These are phyloP conservation scores for Eunapius fragilis DNA, from an alignment of 37 sponge, comb jelly and placozoan species.

Conservation along the genomic window DNA sequence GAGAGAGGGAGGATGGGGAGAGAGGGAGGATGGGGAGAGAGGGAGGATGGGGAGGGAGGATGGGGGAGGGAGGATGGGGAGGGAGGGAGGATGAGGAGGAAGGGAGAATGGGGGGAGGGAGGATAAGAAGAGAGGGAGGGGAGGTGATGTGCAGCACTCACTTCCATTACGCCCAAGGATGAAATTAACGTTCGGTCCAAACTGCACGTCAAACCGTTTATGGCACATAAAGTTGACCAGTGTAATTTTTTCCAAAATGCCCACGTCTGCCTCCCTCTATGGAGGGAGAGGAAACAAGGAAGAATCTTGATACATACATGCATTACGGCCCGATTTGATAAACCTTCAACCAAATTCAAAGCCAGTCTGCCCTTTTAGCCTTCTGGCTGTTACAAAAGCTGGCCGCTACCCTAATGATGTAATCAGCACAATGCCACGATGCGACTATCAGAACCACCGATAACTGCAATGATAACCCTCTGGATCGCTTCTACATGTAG, in stretches of 20 bases:
- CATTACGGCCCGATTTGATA: no score
- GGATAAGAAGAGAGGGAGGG: background rate
- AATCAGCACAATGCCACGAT: no score
- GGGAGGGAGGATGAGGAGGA: background rate
- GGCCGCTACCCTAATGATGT: no score
- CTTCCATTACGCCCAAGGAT: constrained; percentile 99
- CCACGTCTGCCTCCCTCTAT: constrained; percentile 52
- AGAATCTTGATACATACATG: background rate
- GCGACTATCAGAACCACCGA: no score
- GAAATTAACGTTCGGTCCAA: constrained; percentile 88
- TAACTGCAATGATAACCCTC: no score
- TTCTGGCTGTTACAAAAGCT: no score
- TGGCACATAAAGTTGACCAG: constrained; percentile 99
- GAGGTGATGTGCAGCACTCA: constrained; percentile 44
- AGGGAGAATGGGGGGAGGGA: background rate
- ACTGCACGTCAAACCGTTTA: constrained; percentile 64
- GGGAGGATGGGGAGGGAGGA: background rate
- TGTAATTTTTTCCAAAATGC: constrained; percentile 77
- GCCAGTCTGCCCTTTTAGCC: no score
- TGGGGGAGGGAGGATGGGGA: background rate
- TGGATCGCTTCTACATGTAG: no score
- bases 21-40: background rate
- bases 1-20: no score
- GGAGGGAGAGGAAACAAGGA: background rate
- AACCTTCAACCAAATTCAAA: no score